Evolutionary conservation across 2,113 vertebrate species (phyloP), one percentile per base, ranked within the genome.

Genomic region (Puffinus mauretanicus): DNA sequence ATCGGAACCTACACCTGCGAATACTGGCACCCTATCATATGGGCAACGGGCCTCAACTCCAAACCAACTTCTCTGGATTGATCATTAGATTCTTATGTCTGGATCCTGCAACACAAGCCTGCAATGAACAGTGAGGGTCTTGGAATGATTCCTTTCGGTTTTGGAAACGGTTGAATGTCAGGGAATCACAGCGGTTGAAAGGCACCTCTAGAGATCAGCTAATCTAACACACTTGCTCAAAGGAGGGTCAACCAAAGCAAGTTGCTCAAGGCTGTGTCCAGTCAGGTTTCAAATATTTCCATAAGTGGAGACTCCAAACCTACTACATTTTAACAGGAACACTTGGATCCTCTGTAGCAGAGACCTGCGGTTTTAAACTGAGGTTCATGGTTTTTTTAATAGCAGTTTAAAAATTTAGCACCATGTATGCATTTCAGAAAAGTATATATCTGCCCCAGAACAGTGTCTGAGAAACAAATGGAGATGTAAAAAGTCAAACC

Each of bases 151-250:
- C 17, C 47, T 92, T 66, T 67, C 47, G 8, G 13, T 82, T 88
- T 22, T 64, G 47, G 36, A 69, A 96, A 61, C 16, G 52, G 6
- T 1, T 69, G 20, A 51, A 44, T 22, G 18, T 7, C 47, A 79
- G 2, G 2, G 30, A 82, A 64, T 27, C 27, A 36, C 0, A 0
- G 27, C 0, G 1, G 36, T 7, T 58, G 18, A 89, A 65, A 80
- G 26, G 29, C 11, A 90, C 3, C 42, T 34, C 9, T 22, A 49
- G 34, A 80, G 18, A 62, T 0, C 2, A 2, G 40, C 8, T 34
- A 20, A 30, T 40, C 34, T 40, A 82, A 87, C 5, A 42, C 7
- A 13, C 29, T 38, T 8, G 4, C 34, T 69, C 57, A 79, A 79
- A 85, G 55, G 6, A 66, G 11, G 9, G 30, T 54, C n/a, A 62